Conservation (phyloP, 1,140 invertebrate species). For the Zeugodacus cucurbitae region DNA sequence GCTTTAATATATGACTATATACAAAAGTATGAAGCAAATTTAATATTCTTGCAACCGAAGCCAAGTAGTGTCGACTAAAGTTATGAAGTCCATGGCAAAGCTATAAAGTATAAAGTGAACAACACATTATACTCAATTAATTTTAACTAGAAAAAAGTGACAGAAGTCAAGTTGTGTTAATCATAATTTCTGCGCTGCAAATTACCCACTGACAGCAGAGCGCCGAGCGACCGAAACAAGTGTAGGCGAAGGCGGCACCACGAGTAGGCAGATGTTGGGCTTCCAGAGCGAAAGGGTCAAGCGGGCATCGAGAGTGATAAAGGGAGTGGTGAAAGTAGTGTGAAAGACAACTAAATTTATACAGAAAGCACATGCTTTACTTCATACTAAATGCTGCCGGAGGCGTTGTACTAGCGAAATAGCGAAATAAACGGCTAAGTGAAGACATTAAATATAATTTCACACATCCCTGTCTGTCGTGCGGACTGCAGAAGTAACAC, state of each 20-base stretch:
- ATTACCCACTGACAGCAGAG: background rate
- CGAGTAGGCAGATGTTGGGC: background rate
- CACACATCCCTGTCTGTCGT: too few relatives aligned
- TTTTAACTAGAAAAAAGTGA: background rate
- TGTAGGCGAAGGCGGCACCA: background rate
- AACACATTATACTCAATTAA: conserved; percentile 10
- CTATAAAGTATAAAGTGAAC: background rate
- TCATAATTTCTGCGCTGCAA: too few relatives aligned
- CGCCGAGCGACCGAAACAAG: background rate
- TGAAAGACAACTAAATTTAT: background rate
- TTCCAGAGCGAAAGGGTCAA: background rate
- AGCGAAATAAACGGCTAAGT: too few relatives aligned
- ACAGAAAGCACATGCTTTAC: background rate
- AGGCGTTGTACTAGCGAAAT: too few relatives aligned
- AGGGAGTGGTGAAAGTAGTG: background rate
- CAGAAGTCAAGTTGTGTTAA: background rate
- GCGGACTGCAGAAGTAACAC: too few relatives aligned
- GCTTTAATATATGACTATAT: too few relatives aligned
- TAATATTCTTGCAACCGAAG: too few relatives aligned
- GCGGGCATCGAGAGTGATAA: background rate
- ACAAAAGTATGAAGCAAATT: too few relatives aligned
- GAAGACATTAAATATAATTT: too few relatives aligned
- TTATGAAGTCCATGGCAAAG: too few relatives aligned
- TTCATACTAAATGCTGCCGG: too few relatives aligned
- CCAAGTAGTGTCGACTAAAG: too few relatives aligned